These are phyloP conservation scores for Chaetophractus vellerosus DNA, from an alignment of 2,797 vertebrate species.

Conservation along the genomic window DNA sequence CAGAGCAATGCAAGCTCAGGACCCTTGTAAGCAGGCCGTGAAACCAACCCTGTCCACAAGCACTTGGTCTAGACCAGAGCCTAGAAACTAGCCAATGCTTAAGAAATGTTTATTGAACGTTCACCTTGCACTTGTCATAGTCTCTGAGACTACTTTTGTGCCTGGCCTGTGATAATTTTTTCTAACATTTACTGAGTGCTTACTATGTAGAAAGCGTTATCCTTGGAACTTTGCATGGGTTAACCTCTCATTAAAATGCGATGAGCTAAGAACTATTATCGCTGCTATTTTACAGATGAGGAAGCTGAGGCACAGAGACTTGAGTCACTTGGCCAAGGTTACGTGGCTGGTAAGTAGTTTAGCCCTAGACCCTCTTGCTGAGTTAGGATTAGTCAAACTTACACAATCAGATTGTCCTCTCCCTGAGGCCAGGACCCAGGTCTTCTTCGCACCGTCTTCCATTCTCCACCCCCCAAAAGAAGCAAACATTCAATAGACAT, in stretches of 20 bases:
- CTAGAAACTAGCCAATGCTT: not conserved
- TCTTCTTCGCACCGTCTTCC: not conserved
- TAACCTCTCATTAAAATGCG: not conserved
- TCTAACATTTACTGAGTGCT: not conserved
- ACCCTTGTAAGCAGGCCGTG: not conserved
- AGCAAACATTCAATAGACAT: not conserved
- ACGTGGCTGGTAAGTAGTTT: not conserved
- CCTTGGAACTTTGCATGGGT: not conserved
- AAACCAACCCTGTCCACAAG: not conserved
- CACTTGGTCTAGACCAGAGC: not conserved
- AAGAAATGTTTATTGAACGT: fast-evolving
- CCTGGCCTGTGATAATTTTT: not conserved
- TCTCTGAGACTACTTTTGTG: not conserved
- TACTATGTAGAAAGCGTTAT: not conserved
- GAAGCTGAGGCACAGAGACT: not conserved
- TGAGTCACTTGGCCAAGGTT: not conserved
- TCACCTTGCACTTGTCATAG: no score
- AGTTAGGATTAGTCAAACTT: not conserved
- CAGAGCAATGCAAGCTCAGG: not conserved
- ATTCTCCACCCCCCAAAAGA: not conserved
- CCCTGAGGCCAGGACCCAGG: fast-evolving
- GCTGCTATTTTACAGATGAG: not conserved
- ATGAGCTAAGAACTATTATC: no score
- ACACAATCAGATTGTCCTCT: not conserved
- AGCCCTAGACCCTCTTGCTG: no score